A percentile compares a stretch with the other conserved stretches of the same genome.
phyloP scores from a whole-genome alignment of 2,797 vertebrate species.

The Pipistrellus pipistrellus region DNA sequence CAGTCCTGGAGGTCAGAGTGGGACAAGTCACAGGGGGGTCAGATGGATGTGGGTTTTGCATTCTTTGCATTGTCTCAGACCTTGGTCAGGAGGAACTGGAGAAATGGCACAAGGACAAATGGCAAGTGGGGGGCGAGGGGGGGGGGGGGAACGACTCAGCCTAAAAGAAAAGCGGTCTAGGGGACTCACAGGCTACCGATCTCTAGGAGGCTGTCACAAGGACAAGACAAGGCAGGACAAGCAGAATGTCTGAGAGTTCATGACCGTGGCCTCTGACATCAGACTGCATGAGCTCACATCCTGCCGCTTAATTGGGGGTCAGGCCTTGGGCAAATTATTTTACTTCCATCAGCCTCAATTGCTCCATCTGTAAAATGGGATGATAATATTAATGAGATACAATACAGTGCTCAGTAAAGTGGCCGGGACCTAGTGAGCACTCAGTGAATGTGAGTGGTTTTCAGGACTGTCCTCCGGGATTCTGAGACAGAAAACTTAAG shows the following conservation, averaged over 20 bases:
- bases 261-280: not conserved
- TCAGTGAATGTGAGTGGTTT: not conserved
- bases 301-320: not conserved
- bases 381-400: not conserved
- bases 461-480: not conserved
- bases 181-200: not conserved
- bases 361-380: slow-evolving; percentile 52
- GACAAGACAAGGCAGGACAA: not conserved
- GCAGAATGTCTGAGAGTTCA: slow-evolving; percentile 5
- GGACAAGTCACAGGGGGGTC: slow-evolving; percentile 48
- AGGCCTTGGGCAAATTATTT: not conserved
- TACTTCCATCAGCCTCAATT: not conserved
- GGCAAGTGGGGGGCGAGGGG: not conserved
- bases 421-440: not conserved
- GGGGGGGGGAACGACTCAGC: not conserved
- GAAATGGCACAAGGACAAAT: not conserved
- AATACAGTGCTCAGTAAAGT: not conserved
- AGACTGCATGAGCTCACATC: slow-evolving; percentile 26
- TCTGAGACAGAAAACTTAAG: slow-evolving; percentile 36
- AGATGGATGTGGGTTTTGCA: not conserved
- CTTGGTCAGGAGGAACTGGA: not conserved
- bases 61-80: slow-evolving; percentile 13
- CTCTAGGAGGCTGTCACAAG: not conserved
- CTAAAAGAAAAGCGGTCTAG: not conserved
- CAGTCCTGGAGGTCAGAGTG: slow-evolving; percentile 42